Evolutionary conservation across 1,140 invertebrate species (phyloP).

Genomic region (Cherax quadricarinatus): DNA sequence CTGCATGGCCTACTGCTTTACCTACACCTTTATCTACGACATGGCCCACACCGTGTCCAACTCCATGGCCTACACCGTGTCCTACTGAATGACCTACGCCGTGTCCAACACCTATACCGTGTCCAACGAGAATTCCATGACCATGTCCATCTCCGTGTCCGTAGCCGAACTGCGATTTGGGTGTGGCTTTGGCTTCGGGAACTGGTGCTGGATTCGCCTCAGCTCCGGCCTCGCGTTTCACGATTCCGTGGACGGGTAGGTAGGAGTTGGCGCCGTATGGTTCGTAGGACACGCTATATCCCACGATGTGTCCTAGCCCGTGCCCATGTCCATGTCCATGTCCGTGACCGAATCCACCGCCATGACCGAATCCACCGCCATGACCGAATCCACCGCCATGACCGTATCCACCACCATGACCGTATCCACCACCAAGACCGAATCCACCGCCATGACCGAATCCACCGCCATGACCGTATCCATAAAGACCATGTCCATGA

Average conservation of each 20-base stretch:
- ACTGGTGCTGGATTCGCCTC: neutral
- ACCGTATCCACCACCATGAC: neutral
- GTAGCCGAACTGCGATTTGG: neutral
- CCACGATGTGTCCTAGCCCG: neutral
- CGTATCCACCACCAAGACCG: neutral
- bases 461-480: conserved; percentile 1
- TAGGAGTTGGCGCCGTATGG: neutral
- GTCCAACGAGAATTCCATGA: neutral
- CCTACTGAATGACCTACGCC: neutral
- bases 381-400: neutral
- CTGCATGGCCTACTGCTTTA: neutral
- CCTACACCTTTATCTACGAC: neutral
- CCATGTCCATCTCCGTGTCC: neutral
- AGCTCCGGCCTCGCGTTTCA: neutral
- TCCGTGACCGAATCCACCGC: conserved; percentile 1
- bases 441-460: neutral
- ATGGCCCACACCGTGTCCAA: neutral
- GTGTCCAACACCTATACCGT: neutral
- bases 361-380: conserved; percentile 19
- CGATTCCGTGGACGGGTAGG: neutral
- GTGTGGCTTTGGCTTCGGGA: neutral
- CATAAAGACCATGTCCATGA: neutral
- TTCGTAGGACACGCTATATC: neutral
- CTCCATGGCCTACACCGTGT: neutral
- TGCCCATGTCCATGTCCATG: neutral